Evolutionary conservation across 2,888 invertebrate genomes (phyloP), one percentile per base, ranked within the genome.

Genomic region (Mimas tiliae): DNA sequence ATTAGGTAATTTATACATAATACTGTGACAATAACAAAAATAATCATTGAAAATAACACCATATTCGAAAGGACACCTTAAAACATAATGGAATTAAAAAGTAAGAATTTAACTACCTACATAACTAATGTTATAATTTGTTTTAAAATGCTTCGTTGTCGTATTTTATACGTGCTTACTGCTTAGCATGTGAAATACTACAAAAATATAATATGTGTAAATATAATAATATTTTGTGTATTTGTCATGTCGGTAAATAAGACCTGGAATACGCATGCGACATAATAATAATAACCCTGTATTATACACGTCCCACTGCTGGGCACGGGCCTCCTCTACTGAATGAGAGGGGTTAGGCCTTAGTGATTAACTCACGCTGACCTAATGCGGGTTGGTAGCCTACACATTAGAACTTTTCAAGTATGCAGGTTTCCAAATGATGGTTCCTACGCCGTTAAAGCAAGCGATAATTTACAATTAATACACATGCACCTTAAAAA

Each of bases 81-180:
- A 9, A 42, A 42, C 34, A 58, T 58, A 58, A 58, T 58, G 58
- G 58, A 58, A 58, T 58, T 42, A 6, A 58, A 58, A 42, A 53
- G 45, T 53, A 45, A 9, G 33, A 64, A 45, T 52, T 53, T n/a
- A 52, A 27, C 45, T 38, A 21, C 38, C 33, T 42, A 21, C 51
- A 14, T 64, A 64, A 16, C 42, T 27, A 52, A 19, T 9, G 16
- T 38, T 42, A n/a, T 48, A 47, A 6, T 42, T 51, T 27, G 38
- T 33, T 19, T 58, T 42, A 69, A 72, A 72, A 72, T 70, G 70
- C 70, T 69, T 58, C 66, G 48, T 55, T 66, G 53, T 64, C 50
- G 16, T 42, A 42, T 19, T 38, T 11, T 53, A 21, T 58, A 38
- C 42, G 58, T 58, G 42, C 38, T 0, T 34, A 8, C n/a, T 27